Conservation (phyloP, 1,140 invertebrate genomes). For the Tribolium castaneum region DNA sequence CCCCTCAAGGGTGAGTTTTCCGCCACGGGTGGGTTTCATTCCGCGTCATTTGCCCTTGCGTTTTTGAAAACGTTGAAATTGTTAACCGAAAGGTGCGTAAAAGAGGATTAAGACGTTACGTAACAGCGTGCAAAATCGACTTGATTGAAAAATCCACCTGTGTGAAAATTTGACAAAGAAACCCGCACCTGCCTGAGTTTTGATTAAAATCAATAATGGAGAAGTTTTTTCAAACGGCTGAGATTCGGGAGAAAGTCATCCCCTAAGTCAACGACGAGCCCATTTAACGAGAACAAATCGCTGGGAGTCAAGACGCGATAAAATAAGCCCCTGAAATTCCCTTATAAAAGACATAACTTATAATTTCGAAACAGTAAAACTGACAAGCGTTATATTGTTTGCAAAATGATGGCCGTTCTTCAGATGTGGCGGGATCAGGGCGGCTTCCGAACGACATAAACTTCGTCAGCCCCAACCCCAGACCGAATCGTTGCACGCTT, state of each 20-base stretch:
- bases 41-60: conserved; percentile 27
- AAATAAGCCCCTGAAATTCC: conserved; percentile 56
- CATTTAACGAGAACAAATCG: conserved; percentile 48
- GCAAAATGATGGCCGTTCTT: conserved; percentile 53
- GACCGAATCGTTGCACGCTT: neutral
- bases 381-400: conserved; percentile 60
- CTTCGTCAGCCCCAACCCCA: conserved; percentile 11
- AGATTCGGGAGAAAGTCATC: conserved; percentile 10
- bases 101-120: conserved; percentile 2
- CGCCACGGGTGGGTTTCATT: conserved; percentile 9
- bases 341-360: conserved; percentile 59
- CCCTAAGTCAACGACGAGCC: conserved; percentile 19
- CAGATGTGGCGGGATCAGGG: conserved; percentile 39
- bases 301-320: conserved; percentile 46
- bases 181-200: neutral
- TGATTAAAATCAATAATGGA: conserved; percentile 4
- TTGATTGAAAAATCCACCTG: conserved; percentile 23
- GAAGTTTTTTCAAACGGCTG: conserved; percentile 2
- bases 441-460: conserved; percentile 39
- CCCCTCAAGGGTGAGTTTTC: conserved; percentile 26
- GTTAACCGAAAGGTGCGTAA: no score
- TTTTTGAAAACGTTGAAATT: conserved; percentile 7
- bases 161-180: conserved; percentile 2
- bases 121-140: conserved; percentile 18
- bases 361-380: conserved; percentile 59